phyloP scores from a whole-genome alignment of 2,797 vertebrate species.

The Aplochiton taeniatus region DNA sequence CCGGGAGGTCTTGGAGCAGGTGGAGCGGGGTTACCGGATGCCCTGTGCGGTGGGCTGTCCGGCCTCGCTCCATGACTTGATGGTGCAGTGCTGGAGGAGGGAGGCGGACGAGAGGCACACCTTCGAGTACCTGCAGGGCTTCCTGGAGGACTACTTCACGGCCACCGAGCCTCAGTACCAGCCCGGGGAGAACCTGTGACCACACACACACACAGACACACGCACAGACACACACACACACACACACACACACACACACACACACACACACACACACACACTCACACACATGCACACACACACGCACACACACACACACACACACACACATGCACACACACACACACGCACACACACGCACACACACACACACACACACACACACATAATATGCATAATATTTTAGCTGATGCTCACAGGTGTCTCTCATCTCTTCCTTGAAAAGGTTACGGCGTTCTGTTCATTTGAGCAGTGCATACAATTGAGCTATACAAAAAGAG shows the following conservation, averaged over 20 bases:
- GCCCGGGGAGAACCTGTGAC: conserved; percentile 90
- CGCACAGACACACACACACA: background rate
- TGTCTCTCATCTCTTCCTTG: no score
- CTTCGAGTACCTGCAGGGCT: conserved; percentile 96
- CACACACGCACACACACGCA: conserved; percentile 26
- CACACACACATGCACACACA: conserved; percentile 11
- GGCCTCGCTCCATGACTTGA: conserved; percentile 87
- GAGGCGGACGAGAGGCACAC: conserved; percentile 94
- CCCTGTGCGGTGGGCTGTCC: conserved; percentile 85
- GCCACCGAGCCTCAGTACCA: conserved; percentile 98
- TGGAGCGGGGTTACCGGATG: conserved; percentile 95
- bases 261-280: conserved; percentile 1
- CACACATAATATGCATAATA: background rate
- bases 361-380: conserved; percentile 16
- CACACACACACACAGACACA: conserved; percentile 7
- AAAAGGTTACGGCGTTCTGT: no score
- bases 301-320: conserved; percentile 7
- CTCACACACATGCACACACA: background rate
- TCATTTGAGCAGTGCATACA: no score
- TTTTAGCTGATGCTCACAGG: no score
- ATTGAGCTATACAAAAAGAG: no score
- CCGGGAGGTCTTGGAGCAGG: conserved; percentile 94
- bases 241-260: background rate
- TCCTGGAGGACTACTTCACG: conserved; percentile 97
- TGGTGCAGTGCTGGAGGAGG: conserved; percentile 94